These are phyloP conservation scores for Lethenteron reissneri DNA, from an alignment of 2,113 vertebrate species.

Conservation along the genomic window DNA sequence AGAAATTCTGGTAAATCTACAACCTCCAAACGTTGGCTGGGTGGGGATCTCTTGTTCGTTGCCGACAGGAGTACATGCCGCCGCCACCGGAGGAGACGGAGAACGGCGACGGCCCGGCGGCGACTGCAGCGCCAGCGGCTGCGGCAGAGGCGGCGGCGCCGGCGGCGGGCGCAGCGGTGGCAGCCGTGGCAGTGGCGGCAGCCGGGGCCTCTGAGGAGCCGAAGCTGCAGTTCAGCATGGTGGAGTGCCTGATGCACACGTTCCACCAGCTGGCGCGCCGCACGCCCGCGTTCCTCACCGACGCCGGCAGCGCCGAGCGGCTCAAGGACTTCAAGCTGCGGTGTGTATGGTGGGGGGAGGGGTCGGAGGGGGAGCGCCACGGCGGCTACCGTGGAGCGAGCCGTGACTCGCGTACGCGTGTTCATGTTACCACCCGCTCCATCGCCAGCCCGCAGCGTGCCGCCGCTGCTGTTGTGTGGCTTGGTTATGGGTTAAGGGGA, in stretches of 20 bases:
- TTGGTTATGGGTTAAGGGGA: no score
- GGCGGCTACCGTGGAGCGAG: no score
- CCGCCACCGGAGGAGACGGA: constrained; percentile 82
- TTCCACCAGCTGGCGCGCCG: constrained; percentile 93
- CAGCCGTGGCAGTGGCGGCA: no score
- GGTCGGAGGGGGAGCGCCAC: no score
- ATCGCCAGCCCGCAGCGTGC: no score
- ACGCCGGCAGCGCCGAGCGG: constrained; percentile 69
- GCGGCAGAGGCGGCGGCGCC: no score
- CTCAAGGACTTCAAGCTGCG: constrained; percentile 98
- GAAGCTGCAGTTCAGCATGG: constrained; percentile 88
- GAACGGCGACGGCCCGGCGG: constrained; percentile 60
- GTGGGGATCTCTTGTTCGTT: not conserved
- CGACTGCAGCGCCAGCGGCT: not conserved
- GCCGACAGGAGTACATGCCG: constrained; percentile 68
- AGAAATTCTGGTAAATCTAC: not conserved
- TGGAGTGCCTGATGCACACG: constrained; percentile 75
- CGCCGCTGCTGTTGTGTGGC: no score
- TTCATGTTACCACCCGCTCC: no score
- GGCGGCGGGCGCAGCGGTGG: no score
- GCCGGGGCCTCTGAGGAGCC: constrained; percentile 42
- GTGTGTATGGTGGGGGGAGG: constrained; percentile 18
- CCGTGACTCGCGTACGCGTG: no score
- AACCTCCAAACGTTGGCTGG: not conserved
- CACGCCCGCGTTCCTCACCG: constrained; percentile 76